Conservation (phyloP, 2,888 invertebrate genomes). For the Petrophora chlorosata region DNA sequence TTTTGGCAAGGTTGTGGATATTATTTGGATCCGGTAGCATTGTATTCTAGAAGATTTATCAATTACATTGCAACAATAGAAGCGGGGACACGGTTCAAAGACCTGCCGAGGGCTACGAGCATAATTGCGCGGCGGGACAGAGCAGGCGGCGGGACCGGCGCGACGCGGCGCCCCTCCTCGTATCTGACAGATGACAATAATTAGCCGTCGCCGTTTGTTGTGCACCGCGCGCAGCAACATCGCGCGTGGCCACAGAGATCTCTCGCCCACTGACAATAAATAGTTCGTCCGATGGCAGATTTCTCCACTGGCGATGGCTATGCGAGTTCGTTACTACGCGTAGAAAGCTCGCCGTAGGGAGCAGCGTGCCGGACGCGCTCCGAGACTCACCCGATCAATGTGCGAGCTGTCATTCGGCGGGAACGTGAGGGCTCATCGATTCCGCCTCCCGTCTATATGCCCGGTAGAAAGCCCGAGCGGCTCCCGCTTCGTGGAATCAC, state of each 20-base stretch:
- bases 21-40: conserved; percentile 12
- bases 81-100: conserved; percentile 63
- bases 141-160: conserved; percentile 36
- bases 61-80: conserved; percentile 47
- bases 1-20: conserved; percentile 8
- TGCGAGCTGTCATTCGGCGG: conserved; percentile 64
- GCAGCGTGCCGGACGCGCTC: conserved; percentile 21
- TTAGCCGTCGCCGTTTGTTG: conserved; percentile 40
- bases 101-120: conserved; percentile 57
- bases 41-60: conserved; percentile 53
- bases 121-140: conserved; percentile 33
- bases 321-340: background rate
- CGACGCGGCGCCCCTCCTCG: conserved; percentile 31
- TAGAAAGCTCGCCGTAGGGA: conserved; percentile 9
- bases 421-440: conserved; percentile 66
- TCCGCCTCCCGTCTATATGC: conserved; percentile 52
- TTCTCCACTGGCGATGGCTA: conserved; percentile 6
- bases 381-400: conserved; percentile 77
- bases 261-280: conserved; percentile 17
- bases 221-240: conserved; percentile 31
- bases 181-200: conserved; percentile 45
- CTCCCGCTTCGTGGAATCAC: conserved; percentile 56
- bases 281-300: conserved; percentile 18
- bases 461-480: conserved; percentile 61
- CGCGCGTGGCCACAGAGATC: conserved; percentile 25